Evolutionary conservation across 2,888 invertebrate species (phyloP).

Genomic region (Steromphala cineraria): DNA sequence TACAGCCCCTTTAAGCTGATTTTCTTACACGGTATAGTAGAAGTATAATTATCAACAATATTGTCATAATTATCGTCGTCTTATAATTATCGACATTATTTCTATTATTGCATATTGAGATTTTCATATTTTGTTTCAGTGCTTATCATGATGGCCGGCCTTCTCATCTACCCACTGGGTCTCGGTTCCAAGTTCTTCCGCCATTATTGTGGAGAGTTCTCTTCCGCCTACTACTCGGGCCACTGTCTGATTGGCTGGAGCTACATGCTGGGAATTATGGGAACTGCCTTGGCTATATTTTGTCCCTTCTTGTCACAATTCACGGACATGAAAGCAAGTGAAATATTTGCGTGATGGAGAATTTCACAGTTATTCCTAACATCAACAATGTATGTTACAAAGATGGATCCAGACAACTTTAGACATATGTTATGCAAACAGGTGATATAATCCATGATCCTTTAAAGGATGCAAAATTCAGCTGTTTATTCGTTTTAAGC

Average conservation of each 20-base stretch:
- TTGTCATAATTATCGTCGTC: too few species aligned
- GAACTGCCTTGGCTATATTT: conserved; percentile 74
- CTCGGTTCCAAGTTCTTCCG: conserved; percentile 74
- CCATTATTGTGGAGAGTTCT: conserved; percentile 70
- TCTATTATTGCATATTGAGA: not conserved
- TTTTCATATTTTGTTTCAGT: conserved; percentile 69
- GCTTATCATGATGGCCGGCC: conserved; percentile 73
- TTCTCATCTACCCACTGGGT: conserved; percentile 75
- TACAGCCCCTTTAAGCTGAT: too few species aligned
- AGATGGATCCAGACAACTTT: too few species aligned
- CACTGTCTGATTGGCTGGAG: conserved; percentile 76
- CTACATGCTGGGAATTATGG: conserved; percentile 75
- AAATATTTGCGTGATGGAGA: conserved; percentile 32
- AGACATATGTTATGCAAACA: too few species aligned
- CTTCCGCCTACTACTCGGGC: conserved; percentile 68
- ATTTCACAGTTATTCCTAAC: not conserved
- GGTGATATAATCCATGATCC: too few species aligned
- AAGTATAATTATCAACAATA: too few species aligned
- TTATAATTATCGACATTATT: too few species aligned
- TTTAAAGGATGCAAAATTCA: too few species aligned
- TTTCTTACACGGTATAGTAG: too few species aligned
- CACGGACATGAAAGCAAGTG: conserved; percentile 43
- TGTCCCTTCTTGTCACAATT: conserved; percentile 74
- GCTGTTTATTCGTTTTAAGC: too few species aligned
- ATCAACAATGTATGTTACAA: too few species aligned